Evolutionary conservation across 2,888 invertebrate species (phyloP).

Genomic region (Lochmaea crataegi): DNA sequence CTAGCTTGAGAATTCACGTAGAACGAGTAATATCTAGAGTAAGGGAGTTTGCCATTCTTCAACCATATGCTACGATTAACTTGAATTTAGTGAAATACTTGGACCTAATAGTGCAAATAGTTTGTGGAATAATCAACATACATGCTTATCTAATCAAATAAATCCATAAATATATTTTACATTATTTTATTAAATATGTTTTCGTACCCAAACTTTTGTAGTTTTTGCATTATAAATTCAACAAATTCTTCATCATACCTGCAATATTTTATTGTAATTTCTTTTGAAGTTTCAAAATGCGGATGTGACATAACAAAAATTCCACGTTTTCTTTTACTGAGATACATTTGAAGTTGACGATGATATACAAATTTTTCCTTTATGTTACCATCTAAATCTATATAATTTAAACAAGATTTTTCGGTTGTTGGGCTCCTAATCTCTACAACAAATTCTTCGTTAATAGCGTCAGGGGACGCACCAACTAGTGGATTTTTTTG

Average conservation of each 20-base stretch:
- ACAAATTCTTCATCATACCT: constrained; percentile 14
- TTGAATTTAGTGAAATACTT: too few relatives aligned
- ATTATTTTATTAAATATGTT: constrained; percentile 22
- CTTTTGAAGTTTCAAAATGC: constrained; percentile 16
- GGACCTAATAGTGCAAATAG: too few relatives aligned
- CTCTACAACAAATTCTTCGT: constrained; percentile 10
- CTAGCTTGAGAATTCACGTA: too few relatives aligned
- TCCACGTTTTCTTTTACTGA: constrained; percentile 2
- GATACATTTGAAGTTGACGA: too few relatives aligned
- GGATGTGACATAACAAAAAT: constrained; percentile 19
- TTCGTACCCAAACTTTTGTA: background rate
- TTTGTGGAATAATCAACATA: too few relatives aligned
- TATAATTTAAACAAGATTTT: constrained; percentile 6
- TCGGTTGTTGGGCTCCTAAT: constrained; percentile 26
- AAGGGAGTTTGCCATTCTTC: too few relatives aligned
- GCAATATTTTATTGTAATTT: constrained; percentile 12
- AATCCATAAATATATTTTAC: constrained; percentile 5
- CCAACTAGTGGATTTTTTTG: too few relatives aligned
- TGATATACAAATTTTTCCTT: too few relatives aligned
- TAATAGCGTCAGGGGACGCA: constrained; percentile 15
- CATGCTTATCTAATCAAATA: background rate
- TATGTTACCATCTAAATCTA: background rate
- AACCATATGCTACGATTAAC: too few relatives aligned
- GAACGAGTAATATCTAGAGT: too few relatives aligned
- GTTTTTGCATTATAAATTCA: background rate